Percentiles rank a stretch among this genome's conserved stretches.
These are phyloP conservation scores for Archips crataeganus DNA, from an alignment of 2,888 invertebrate genomes.

Conservation along the genomic window DNA sequence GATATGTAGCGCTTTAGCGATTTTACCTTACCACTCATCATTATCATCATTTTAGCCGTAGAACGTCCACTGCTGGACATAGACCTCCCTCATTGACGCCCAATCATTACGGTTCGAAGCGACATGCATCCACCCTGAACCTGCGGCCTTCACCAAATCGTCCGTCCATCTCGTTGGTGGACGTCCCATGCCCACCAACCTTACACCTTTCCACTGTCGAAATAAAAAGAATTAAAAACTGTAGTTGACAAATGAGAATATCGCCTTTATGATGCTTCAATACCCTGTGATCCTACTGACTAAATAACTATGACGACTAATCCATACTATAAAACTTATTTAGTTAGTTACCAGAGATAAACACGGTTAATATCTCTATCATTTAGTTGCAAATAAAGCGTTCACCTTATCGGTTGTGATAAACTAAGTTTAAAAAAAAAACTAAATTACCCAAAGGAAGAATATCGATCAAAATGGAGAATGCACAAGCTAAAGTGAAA, in stretches of 20 bases:
- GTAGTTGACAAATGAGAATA: background rate
- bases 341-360: background rate
- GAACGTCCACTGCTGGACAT: no score
- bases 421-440: background rate
- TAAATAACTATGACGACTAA: slow-evolving; percentile 25
- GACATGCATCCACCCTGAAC: no score
- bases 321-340: slow-evolving; percentile 20
- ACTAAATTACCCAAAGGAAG: background rate
- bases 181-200: no score
- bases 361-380: background rate
- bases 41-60: no score
- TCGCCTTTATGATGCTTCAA: background rate
- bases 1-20: no score
- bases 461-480: slow-evolving; percentile 9
- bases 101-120: no score
- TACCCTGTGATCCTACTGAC: background rate
- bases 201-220: no score
- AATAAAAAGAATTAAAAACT: no score
- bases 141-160: no score
- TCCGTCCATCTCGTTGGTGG: no score
- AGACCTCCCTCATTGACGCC: no score
- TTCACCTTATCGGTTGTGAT: slow-evolving; percentile 23
- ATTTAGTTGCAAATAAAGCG: slow-evolving; percentile 16
- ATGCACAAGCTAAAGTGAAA: slow-evolving; percentile 5
- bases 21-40: no score